A percentile compares a stretch with the other conserved stretches of the same genome.
These are phyloP conservation scores for Corythoichthys intestinalis DNA, from an alignment of 2,113 vertebrate species.

Conservation along the genomic window DNA sequence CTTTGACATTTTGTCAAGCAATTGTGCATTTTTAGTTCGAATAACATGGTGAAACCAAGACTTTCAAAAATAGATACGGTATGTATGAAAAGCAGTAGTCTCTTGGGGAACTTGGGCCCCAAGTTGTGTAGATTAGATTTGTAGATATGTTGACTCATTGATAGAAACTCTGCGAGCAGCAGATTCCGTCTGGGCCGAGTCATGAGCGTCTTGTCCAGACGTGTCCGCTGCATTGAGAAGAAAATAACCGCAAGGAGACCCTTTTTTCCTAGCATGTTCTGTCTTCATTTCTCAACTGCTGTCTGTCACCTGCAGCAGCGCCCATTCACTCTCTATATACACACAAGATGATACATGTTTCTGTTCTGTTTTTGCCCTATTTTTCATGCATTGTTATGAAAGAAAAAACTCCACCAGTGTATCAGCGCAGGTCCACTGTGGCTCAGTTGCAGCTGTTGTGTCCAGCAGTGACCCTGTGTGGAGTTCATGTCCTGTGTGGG, in stretches of 20 bases:
- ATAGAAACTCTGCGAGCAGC: constrained; percentile 51
- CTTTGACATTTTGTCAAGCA: neutral
- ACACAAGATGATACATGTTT: neutral
- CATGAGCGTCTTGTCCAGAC: constrained; percentile 51
- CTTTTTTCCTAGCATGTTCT: neutral
- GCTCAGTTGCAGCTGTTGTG: constrained; percentile 53
- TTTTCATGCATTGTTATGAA: neutral
- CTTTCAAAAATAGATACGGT: constrained; percentile 9
- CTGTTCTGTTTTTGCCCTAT: neutral
- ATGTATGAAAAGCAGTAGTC: constrained; percentile 5
- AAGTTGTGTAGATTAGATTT: constrained; percentile 56
- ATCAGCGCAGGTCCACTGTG: constrained; percentile 18
- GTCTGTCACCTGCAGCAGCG: neutral
- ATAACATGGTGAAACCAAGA: neutral
- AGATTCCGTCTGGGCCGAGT: constrained; percentile 56
- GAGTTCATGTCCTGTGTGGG: constrained; percentile 59
- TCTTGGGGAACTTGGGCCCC: constrained; percentile 24
- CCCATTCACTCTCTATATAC: neutral
- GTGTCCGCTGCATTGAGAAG: constrained; percentile 31
- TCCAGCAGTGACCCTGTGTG: constrained; percentile 55
- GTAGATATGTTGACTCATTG: constrained; percentile 50
- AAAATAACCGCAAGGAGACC: constrained; percentile 34
- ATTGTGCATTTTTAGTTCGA: constrained; percentile 1
- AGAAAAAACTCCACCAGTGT: neutral
- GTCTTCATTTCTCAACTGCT: constrained; percentile 30